Conservation (phyloP, 1,140 invertebrate species). For the Dysdera silvatica region DNA sequence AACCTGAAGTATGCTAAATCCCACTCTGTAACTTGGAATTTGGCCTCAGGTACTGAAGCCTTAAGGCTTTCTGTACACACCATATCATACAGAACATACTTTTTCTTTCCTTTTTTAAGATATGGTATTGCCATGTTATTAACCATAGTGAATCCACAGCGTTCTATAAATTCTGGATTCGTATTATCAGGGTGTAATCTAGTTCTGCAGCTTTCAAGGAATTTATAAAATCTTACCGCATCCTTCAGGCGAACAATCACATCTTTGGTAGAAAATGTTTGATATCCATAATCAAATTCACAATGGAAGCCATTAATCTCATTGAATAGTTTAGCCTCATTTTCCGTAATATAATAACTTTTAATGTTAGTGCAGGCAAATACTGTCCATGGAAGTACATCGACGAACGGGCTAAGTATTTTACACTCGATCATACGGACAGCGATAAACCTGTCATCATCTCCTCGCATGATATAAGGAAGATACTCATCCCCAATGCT, state of each 20-base stretch:
- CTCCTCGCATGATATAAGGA: conserved; percentile 73
- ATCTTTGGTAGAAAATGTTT: conserved; percentile 81
- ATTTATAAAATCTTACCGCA: conserved; percentile 82
- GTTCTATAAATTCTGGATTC: conserved; percentile 48
- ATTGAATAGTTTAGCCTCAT: conserved; percentile 78
- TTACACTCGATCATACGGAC: conserved; percentile 79
- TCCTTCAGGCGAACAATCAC: conserved; percentile 77
- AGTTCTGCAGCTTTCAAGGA: conserved; percentile 64
- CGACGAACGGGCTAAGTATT: conserved; percentile 57
- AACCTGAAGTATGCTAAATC: conserved; percentile 85
- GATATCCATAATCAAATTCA: conserved; percentile 77
- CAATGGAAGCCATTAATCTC: conserved; percentile 90
- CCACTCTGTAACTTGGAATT: conserved; percentile 78
- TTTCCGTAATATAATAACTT: conserved; percentile 86
- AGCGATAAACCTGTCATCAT: conserved; percentile 72
- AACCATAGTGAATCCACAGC: conserved; percentile 87
- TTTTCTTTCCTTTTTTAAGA: conserved; percentile 68
- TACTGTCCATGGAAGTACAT: conserved; percentile 39
- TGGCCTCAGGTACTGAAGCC: conserved; percentile 73
- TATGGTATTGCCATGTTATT: conserved; percentile 91
- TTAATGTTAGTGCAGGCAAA: conserved; percentile 71
- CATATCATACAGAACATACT: conserved; percentile 88
- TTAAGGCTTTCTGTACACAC: conserved; percentile 66
- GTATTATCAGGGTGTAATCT: conserved; percentile 64
- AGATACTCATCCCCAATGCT: conserved; percentile 74